Evolutionary conservation across 2,113 vertebrate genomes (phyloP).

Genomic region (Todiramphus chloris): DNA sequence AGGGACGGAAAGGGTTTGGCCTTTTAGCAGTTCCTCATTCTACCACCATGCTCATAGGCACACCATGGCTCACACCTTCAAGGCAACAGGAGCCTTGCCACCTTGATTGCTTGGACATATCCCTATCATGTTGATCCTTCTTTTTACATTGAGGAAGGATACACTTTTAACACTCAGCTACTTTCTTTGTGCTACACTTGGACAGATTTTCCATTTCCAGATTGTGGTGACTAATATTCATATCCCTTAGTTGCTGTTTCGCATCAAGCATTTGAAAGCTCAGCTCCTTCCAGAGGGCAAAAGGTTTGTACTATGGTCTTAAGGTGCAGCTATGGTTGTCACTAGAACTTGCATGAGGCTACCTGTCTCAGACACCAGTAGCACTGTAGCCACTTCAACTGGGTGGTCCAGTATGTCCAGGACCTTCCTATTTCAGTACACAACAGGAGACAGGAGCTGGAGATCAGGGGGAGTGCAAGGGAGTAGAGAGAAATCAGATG

Average conservation of each 20-base stretch:
- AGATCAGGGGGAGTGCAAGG: neutral
- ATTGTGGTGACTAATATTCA: neutral
- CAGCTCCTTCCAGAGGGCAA: neutral
- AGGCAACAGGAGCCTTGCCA: neutral
- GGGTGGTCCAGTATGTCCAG: neutral
- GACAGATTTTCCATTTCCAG: neutral
- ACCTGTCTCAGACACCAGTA: neutral
- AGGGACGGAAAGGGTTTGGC: neutral
- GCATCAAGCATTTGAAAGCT: neutral
- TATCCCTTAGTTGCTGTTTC: neutral
- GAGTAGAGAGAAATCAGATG: neutral
- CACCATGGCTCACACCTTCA: neutral
- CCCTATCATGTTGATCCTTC: accelerated
- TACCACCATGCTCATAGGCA: neutral
- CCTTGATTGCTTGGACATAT: neutral
- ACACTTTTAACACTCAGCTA: neutral
- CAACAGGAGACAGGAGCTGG: neutral
- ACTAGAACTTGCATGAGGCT: neutral
- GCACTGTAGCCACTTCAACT: neutral
- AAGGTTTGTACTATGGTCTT: neutral
- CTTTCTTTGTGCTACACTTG: neutral
- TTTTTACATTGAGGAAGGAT: neutral
- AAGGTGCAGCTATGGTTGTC: neutral
- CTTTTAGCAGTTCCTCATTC: neutral
- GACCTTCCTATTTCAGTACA: neutral